Conservation (phyloP, 2,888 invertebrate species). For the Allolobophora icterica region DNA sequence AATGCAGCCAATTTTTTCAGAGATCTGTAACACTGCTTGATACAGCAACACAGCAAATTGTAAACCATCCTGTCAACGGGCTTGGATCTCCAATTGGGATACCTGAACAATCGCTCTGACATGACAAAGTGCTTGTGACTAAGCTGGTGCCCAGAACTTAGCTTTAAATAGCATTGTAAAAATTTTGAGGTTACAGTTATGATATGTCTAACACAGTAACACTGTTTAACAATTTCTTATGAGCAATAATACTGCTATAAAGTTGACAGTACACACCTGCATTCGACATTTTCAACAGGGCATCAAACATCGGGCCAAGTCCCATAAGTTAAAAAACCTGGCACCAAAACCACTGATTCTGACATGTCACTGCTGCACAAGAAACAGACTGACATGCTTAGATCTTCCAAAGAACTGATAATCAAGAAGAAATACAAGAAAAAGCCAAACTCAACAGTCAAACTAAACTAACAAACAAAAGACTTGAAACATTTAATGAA, state of each 20-base stretch:
- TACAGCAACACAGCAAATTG: background rate
- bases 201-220: background rate
- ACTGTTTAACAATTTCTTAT: constrained; percentile 17
- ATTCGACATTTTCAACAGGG: background rate
- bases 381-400: background rate
- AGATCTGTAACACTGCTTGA: background rate
- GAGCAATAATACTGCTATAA: background rate
- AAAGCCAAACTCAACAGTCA: background rate
- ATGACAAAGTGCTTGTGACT: too few relatives aligned
- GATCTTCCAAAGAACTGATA: too few relatives aligned
- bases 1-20: too few relatives aligned
- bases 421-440: background rate
- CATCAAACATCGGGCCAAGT: too few relatives aligned
- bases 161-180: too few relatives aligned
- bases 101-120: too few relatives aligned
- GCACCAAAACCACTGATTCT: background rate
- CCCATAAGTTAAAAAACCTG: too few relatives aligned
- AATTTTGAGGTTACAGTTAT: too few relatives aligned
- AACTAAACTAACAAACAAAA: background rate
- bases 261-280: background rate
- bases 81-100: too few relatives aligned
- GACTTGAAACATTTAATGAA: background rate
- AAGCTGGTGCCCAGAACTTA: too few relatives aligned
- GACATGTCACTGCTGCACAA: background rate
- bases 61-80: too few relatives aligned